Evolutionary conservation across 2,113 vertebrate species (phyloP).

Genomic region (Gymnocephalus cernua): DNA sequence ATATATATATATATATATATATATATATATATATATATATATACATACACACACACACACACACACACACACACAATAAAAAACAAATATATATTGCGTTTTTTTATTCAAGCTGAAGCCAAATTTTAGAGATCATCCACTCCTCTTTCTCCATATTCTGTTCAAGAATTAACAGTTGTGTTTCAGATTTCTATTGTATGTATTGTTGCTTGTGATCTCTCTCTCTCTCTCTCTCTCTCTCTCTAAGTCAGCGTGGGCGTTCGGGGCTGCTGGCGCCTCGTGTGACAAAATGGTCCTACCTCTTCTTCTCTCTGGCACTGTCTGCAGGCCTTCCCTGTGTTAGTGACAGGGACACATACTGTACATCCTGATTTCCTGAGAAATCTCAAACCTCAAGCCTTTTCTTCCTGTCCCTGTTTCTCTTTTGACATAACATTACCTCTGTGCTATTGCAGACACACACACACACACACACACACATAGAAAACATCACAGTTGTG

Average conservation of each 20-base stretch:
- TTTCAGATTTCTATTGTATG: too few relatives aligned
- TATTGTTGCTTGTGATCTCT: too few relatives aligned
- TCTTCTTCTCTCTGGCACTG: conserved; percentile 53
- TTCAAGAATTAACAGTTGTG: too few relatives aligned
- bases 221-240: background rate
- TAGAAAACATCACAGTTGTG: too few relatives aligned
- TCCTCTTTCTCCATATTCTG: too few relatives aligned
- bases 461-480: background rate
- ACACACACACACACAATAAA: too few relatives aligned
- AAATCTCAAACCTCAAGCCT: conserved; percentile 2
- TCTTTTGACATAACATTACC: conserved; percentile 1
- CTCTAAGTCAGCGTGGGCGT: conserved; percentile 68
- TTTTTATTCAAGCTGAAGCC: too few relatives aligned
- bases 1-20: too few relatives aligned
- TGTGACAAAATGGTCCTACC: conserved; percentile 60
- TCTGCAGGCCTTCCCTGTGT: conserved; percentile 47
- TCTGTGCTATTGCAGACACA: background rate
- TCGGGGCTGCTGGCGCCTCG: conserved; percentile 55
- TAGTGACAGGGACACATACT: conserved; percentile 20
- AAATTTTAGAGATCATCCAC: too few relatives aligned
- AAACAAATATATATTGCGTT: too few relatives aligned
- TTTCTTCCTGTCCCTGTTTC: conserved; percentile 21
- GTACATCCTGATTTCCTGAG: conserved; percentile 39
- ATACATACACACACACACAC: too few relatives aligned
- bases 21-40: too few relatives aligned